Base-by-base conservation (phyloP, 2,888 invertebrate species). In the Drosophila paranaensis region DNA sequence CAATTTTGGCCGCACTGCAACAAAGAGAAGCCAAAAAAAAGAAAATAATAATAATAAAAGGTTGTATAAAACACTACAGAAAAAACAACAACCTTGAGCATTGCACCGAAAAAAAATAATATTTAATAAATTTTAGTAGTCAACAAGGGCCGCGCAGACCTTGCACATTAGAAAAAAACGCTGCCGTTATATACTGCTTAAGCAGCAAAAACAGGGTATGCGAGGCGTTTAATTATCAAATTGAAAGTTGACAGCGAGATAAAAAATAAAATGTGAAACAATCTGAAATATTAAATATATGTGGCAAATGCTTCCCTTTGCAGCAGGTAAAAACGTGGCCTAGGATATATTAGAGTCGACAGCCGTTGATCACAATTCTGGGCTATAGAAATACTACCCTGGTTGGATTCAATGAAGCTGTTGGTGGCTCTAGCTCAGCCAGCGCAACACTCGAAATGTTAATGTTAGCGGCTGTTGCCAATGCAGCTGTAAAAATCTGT, bases 41-140 rank as follows among this genome's bases (percentile, higher is more conserved):
- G 60, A 20, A 25, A n/a, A 43, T 11, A 43, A 43, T 43, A 43
- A 43, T 43, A 43, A 33, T 42, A 55, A 56, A 53, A 67, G 60
- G 62, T 50, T 50, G 54, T 27, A 60, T 43, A 58, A 39, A 48
- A 68, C 62, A 60, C 46, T 60, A 62, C 50, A 64, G 56, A 43
- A 64, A 60, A 43, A 68, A 56, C 54, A 61, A 74, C 50, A 50
- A 54, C 40, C 64, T 48, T 54, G 60, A 14, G n/a, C 46, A 62
- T 57, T 72, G 67, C 65, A 63, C 66, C 68, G 81, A 75, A 74
- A 85, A 76, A 76, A 27, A 8, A 13, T 27, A 88, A 78, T 86
- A 83, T 86, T 88, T 89, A 87, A 85, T 87, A 89, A 89, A 89
- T 86, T 89, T 85, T 57, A 74, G 71, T 77, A 80, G 82, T 67